phyloP scores from a whole-genome alignment of 2,797 vertebrate species.

The Molossus alvarezi region DNA sequence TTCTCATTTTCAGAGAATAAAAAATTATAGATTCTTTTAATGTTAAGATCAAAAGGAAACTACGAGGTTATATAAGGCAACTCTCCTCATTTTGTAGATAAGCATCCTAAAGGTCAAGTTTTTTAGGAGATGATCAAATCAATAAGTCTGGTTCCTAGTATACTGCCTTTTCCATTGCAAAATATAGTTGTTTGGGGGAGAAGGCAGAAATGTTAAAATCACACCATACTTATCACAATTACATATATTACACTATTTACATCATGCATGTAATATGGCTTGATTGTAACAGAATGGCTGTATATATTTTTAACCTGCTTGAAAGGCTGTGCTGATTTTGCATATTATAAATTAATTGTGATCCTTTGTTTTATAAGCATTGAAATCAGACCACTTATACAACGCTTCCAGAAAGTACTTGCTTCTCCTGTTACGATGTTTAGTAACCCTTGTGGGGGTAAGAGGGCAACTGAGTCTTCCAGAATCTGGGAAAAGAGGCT shows the following conservation, averaged over 20 bases:
- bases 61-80: neutral
- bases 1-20: conserved; percentile 33
- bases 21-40: neutral
- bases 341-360: neutral
- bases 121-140: neutral
- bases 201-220: conserved; percentile 26
- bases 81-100: neutral
- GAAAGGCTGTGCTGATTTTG: conserved; percentile 29
- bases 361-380: neutral
- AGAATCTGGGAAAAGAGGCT: conserved; percentile 62
- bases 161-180: neutral
- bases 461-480: neutral
- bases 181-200: neutral
- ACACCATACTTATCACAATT: neutral
- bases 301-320: neutral
- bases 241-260: neutral
- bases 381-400: neutral
- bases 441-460: neutral
- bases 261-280: neutral
- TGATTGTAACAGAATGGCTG: conserved; percentile 30
- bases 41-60: neutral
- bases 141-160: neutral
- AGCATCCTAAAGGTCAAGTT: neutral
- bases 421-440: neutral
- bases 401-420: neutral